Base-by-base conservation (phyloP, 1,140 invertebrate genomes). In the Dreissena rostriformis region DNA sequence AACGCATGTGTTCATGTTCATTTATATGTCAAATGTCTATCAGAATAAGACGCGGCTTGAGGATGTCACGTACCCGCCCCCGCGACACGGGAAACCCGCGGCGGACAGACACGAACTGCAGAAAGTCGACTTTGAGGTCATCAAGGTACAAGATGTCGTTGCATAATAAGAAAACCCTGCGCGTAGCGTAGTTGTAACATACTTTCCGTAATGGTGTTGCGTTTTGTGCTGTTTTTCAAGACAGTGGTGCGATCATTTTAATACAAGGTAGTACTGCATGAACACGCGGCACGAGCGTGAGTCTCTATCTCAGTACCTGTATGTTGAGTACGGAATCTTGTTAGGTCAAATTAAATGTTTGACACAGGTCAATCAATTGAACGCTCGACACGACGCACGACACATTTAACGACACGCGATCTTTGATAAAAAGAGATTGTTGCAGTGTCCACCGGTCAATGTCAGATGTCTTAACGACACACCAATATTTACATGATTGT, bases 1-100 rank as follows among this genome's bases (percentile, higher is more conserved):
- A 2, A 63, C 24, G 61, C 24, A n/a, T 29, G 19, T 68, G 66
- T 26, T 22, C 24, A 49, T 49, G 12, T 51, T n/a, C 14, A n/a
- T 52, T 15, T 51, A 10, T 1, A 49, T 39, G 12, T 61, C 10
- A 39, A n/a, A 8, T 52, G 15, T 52, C n/a, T 81, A 52, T 7
- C 53, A 82, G 79, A 29, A 65, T 28, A 39, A 51, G 0, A 82
- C 71, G 15, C 71, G n/a, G n/a, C 14, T 28, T 0, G 74, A 52
- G 19, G 79, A 82, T 53, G 11, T 74, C 5, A 17, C 71, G 28
- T 82, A 82, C 49, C 79, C 79, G 19, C 11, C 71, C 29, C 79
- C 79, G 14, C 52, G 68, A 10, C 55, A 53, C 5, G n/a, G 53
- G 0, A 73, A 66, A 24, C 52, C 68, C 19, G 28, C 72, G 28